Conservation (phyloP, 2,113 vertebrate species). For the Salvelinus sp. region DNA sequence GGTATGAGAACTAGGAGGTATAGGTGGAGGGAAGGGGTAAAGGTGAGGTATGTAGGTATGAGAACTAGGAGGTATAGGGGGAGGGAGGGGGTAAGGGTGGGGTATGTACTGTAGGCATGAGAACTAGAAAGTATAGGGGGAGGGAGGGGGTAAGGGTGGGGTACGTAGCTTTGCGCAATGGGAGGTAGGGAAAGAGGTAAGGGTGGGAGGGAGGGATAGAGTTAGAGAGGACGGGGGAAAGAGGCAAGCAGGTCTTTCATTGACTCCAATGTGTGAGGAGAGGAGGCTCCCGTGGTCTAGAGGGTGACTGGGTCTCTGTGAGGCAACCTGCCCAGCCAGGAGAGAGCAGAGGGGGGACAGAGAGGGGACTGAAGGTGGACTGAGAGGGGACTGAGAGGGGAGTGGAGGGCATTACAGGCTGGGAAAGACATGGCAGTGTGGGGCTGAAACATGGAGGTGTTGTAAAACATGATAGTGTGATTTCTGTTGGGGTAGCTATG, state of each 20-base stretch:
- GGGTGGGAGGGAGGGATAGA: background rate
- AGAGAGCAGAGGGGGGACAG: background rate
- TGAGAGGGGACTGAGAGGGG: no score
- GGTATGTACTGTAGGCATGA: background rate
- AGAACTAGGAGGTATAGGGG: background rate
- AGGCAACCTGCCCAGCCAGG: slow-evolving; percentile 18
- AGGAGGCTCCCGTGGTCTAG: slow-evolving; percentile 62
- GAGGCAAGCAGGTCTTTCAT: slow-evolving; percentile 38
- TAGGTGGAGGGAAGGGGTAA: slow-evolving; percentile 8
- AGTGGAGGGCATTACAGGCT: no score
- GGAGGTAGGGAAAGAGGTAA: background rate
- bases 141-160: background rate
- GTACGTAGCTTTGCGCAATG: no score
- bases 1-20: no score
- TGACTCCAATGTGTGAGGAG: slow-evolving; percentile 43
- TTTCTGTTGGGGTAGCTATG: no score
- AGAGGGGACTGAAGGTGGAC: no score
- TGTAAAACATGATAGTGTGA: no score
- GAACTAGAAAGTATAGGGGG: background rate
- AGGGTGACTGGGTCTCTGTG: slow-evolving; percentile 54
- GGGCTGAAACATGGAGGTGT: no score
- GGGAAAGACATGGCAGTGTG: no score
- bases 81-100: background rate
- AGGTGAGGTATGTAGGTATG: background rate
- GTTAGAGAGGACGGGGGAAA: slow-evolving; percentile 38